phyloP scores from a whole-genome alignment of 2,797 vertebrate genomes.

The Labroides dimidiatus region DNA sequence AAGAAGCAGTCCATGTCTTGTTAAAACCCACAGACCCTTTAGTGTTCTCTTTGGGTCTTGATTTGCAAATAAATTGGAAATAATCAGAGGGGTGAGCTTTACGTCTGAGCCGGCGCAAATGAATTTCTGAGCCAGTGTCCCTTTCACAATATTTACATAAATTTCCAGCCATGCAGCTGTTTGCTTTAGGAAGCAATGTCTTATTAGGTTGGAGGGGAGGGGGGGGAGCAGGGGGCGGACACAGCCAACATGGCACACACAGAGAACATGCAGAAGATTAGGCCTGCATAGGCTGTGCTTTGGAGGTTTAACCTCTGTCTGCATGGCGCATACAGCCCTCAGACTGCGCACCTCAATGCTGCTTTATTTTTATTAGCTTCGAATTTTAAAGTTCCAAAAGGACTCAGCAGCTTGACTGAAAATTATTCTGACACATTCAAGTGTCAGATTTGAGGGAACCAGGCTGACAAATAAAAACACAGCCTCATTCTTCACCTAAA shows the following conservation, averaged over 20 bases:
- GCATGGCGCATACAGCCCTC: too few relatives aligned
- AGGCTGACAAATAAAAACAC: neutral
- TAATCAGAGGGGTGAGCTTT: constrained; percentile 95
- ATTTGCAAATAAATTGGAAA: constrained; percentile 99
- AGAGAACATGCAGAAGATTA: constrained; percentile 54
- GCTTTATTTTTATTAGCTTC: too few relatives aligned
- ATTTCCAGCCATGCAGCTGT: constrained; percentile 97
- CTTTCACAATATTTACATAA: constrained; percentile 99
- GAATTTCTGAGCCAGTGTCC: constrained; percentile 97
- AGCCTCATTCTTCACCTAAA: constrained; percentile 13
- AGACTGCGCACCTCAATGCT: constrained; percentile 7
- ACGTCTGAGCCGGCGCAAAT: constrained; percentile 92
- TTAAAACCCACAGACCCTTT: constrained; percentile 91
- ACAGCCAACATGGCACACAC: constrained; percentile 59
- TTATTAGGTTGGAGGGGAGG: constrained; percentile 84
- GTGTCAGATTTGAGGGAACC: too few relatives aligned
- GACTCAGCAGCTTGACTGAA: neutral
- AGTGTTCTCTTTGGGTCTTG: constrained; percentile 93
- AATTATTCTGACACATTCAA: constrained; percentile 1
- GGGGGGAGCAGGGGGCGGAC: constrained; percentile 43
- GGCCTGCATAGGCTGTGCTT: constrained; percentile 45
- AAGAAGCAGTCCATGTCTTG: constrained; percentile 65
- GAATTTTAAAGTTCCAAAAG: neutral
- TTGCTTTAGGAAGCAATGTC: constrained; percentile 96
- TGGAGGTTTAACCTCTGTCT: constrained; percentile 57